phyloP scores from a whole-genome alignment of 1,140 invertebrate genomes.

The Stegodyphus dumicola region DNA sequence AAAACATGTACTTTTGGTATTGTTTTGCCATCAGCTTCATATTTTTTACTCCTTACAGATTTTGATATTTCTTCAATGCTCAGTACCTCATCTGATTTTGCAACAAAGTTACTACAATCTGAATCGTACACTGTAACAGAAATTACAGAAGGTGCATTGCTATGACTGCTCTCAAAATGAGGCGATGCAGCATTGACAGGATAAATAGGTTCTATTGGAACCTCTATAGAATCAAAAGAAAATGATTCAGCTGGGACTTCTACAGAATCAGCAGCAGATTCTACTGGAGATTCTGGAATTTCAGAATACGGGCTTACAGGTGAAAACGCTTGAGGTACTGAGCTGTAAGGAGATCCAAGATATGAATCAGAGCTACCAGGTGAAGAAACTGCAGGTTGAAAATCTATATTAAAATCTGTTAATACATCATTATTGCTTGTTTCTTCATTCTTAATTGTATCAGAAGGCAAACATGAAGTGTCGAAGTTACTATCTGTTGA shows the following conservation, averaged over 20 bases:
- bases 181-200: background rate
- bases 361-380: background rate
- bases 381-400: background rate
- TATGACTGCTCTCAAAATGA: background rate
- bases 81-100: background rate
- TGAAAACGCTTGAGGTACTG: background rate
- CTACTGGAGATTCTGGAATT: background rate
- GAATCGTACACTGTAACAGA: conserved; percentile 7
- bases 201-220: background rate
- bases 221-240: background rate
- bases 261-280: background rate
- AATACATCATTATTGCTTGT: background rate
- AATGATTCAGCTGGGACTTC: background rate
- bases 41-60: conserved; percentile 26
- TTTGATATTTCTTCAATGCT: conserved; percentile 30
- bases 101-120: too few relatives aligned
- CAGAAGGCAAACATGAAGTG: conserved; percentile 25
- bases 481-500: conserved; percentile 3
- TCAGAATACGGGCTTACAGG: background rate
- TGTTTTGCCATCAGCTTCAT: conserved; percentile 12
- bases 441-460: conserved; percentile 12
- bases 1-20: conserved; percentile 30
- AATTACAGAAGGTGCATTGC: background rate
- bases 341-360: background rate
- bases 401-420: background rate